Base-by-base conservation (phyloP, 2,113 vertebrate genomes). In the Numenius arquata region DNA sequence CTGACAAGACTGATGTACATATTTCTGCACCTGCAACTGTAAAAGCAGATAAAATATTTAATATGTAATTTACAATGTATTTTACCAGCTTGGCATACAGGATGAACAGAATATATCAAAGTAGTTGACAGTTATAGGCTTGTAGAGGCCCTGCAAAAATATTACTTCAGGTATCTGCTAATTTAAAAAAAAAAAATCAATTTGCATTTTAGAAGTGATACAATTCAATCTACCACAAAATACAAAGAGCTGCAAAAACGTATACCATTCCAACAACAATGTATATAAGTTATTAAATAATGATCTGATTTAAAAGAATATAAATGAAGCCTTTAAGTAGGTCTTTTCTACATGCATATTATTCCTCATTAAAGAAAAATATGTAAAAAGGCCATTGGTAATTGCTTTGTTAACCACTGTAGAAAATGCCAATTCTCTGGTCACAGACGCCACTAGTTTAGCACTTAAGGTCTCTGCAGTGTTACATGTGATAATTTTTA, bases 221-320 rank as follows among this genome's bases (percentile, higher is more conserved):
- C 96, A 97, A 96, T 98, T 98, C 92, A 97, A 97, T 97, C 97
- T 98, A 98, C 97, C 98, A 98, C 98, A 98, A 98, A 98, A 98
- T 98, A 98, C 98, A 98, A 98, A 98, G 97, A 97, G 96, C 98
- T 98, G 98, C 97, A 98, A 98, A 98, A 98, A 98, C 71, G 84
- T 97, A 98, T 98, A 98, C 94, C 98, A 98, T 98, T 98, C 98
- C 98, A 98, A 98, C 98, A 98, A 98, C 97, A 98, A 97, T 86
- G 97, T 98, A 98, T 97, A 98, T 99, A 99, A 99, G 98, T 99
- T 99, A 99, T 99, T 99, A 98, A 99, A 99, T 99, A 99, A 99
- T 98, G 97, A 98, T 98, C 82, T 98, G 96, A 98, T 98, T 98
- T 98, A 98, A 98, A 98, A 98, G 98, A 98, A 98, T 98, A 98